phyloP scores from a whole-genome alignment of 2,888 invertebrate genomes.

The Diaperis boleti region DNA sequence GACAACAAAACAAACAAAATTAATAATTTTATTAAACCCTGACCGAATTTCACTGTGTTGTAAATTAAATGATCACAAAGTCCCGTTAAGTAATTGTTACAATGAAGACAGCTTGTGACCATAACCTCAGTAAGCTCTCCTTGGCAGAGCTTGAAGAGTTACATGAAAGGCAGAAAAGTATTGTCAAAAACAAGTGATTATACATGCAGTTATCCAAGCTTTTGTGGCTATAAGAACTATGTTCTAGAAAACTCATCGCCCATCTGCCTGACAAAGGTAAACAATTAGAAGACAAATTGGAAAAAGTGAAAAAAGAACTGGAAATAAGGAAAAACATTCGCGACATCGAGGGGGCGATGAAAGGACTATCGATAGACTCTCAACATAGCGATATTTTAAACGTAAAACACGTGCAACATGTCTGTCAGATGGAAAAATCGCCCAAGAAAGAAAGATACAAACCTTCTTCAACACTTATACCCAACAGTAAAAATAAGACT shows the following conservation, averaged over 20 bases:
- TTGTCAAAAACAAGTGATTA: conserved; percentile 44
- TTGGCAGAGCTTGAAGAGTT: conserved; percentile 44
- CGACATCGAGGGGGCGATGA: conserved; percentile 38
- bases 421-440: conserved; percentile 47
- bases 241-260: conserved; percentile 33
- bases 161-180: conserved; percentile 40
- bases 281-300: conserved; percentile 41
- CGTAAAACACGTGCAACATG: conserved; percentile 44
- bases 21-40: no score
- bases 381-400: conserved; percentile 11
- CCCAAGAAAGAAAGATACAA: conserved; percentile 48
- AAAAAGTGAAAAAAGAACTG: conserved; percentile 43
- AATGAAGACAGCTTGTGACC: not conserved
- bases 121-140: conserved; percentile 12
- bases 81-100: no score
- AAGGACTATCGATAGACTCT: conserved; percentile 33
- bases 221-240: not conserved
- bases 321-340: conserved; percentile 38
- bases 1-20: no score
- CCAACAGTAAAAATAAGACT: conserved; percentile 22
- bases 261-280: conserved; percentile 48
- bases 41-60: no score
- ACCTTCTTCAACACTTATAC: conserved; percentile 45
- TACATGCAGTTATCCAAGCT: not conserved
- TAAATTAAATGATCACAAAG: no score